Evolutionary conservation across 2,888 invertebrate genomes (phyloP).

Genomic region (Ditylenchus weischeri): DNA sequence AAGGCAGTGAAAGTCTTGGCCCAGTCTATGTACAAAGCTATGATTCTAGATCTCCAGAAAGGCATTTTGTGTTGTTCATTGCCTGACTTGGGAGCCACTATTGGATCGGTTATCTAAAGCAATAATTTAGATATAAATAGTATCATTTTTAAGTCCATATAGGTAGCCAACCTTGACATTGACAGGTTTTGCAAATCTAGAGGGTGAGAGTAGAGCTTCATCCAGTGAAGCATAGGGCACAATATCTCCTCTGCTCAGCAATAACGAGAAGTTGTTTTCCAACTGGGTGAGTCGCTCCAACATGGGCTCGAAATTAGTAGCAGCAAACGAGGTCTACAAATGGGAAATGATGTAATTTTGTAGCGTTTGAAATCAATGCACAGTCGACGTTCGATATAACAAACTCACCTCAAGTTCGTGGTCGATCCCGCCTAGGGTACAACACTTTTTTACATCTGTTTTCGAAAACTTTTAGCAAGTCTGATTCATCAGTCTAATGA

Average conservation of each 20-base stretch:
- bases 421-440: too few relatives aligned
- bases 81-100: slow-evolving; percentile 38
- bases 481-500: too few relatives aligned
- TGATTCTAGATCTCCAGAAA: slow-evolving; percentile 55
- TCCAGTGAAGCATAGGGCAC: slow-evolving; percentile 48
- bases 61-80: slow-evolving; percentile 50
- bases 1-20: slow-evolving; percentile 55
- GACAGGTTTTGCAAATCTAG: slow-evolving; percentile 48
- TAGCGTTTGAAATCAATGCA: too few relatives aligned
- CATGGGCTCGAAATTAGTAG: slow-evolving; percentile 41
- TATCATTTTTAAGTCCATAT: background rate
- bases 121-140: background rate
- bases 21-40: slow-evolving; percentile 57
- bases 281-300: slow-evolving; percentile 49
- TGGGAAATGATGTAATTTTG: too few relatives aligned
- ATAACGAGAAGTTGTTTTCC: slow-evolving; percentile 55
- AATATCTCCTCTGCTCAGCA: slow-evolving; percentile 47
- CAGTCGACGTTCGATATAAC: too few relatives aligned
- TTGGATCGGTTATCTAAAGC: slow-evolving; percentile 51
- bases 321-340: background rate
- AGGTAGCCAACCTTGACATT: slow-evolving; percentile 42
- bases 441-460: too few relatives aligned
- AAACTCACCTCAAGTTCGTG: too few relatives aligned
- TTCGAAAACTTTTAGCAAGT: too few relatives aligned
- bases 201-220: slow-evolving; percentile 48